Percentiles rank a stretch among this genome's conserved stretches.
Conservation (phyloP, 2,888 invertebrate species). For the Charanyca ferruginea region DNA sequence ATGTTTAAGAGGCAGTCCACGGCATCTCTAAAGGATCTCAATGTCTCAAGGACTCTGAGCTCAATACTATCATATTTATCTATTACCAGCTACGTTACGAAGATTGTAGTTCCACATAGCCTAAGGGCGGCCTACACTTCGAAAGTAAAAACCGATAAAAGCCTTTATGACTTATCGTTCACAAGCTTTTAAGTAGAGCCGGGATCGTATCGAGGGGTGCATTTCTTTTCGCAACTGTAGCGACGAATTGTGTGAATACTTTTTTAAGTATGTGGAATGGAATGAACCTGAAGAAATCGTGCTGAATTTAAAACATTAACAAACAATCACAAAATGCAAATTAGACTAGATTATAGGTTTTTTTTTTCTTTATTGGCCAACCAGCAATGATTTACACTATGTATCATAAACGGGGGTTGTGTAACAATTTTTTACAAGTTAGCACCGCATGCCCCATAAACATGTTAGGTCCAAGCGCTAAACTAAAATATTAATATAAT, state of each 20-base stretch:
- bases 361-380: no score
- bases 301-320: no score
- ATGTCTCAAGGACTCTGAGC: no score
- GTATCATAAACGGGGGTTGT: no score
- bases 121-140: conserved; percentile 1
- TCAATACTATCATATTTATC: background rate
- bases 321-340: no score
- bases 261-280: background rate
- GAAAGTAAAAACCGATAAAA: conserved; percentile 47
- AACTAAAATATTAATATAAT: no score
- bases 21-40: background rate
- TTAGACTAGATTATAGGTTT: no score
- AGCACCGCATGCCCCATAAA: no score
- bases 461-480: no score
- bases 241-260: background rate
- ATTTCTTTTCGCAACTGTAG: conserved; percentile 21
- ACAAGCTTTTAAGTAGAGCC: conserved; percentile 43
- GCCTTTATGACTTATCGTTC: conserved; percentile 45
- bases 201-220: conserved; percentile 32
- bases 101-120: conserved; percentile 4
- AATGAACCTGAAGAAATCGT: background rate
- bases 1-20: background rate
- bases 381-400: no score
- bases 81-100: background rate
- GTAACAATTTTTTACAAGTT: no score